phyloP scores from a whole-genome alignment of 1,140 invertebrate genomes.

The Helicorthomorpha holstii region DNA sequence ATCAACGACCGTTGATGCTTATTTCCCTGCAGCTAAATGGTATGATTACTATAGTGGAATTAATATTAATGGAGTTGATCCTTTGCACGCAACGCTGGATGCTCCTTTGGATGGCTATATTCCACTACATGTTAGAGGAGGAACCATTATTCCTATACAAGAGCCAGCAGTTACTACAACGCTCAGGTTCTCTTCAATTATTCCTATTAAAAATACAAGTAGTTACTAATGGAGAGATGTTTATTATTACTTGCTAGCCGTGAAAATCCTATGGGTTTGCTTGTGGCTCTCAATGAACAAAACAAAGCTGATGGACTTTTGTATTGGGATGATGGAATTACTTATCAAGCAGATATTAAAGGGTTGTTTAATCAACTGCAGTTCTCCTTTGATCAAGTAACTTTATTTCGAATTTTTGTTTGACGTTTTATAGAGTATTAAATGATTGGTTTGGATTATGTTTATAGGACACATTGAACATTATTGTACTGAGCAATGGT shows the following conservation, averaged over 20 bases:
- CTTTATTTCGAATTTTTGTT: not conserved
- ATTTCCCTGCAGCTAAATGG: conserved; percentile 29
- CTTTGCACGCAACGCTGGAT: not conserved
- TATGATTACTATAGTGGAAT: conserved; percentile 28
- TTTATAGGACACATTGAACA: not conserved
- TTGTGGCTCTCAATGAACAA: conserved; percentile 19
- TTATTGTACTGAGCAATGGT: not conserved
- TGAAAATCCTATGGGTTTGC: conserved; percentile 19
- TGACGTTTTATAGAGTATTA: not conserved
- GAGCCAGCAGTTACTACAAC: not conserved
- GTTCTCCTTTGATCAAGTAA: not conserved
- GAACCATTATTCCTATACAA: not conserved
- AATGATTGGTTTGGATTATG: not conserved
- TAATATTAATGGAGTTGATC: no score
- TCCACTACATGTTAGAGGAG: conserved; percentile 1
- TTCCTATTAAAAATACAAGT: no score
- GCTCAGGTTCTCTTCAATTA: no score
- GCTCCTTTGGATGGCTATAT: not conserved
- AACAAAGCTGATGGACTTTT: conserved; percentile 18
- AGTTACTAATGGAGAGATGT: not conserved
- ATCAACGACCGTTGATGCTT: conserved; percentile 15
- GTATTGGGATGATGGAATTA: conserved; percentile 26
- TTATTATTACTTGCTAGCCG: no score
- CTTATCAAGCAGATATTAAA: conserved; percentile 9
- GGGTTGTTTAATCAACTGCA: not conserved